Conservation (phyloP, 1,140 invertebrate species). For the Hylaeus volcanicus region DNA sequence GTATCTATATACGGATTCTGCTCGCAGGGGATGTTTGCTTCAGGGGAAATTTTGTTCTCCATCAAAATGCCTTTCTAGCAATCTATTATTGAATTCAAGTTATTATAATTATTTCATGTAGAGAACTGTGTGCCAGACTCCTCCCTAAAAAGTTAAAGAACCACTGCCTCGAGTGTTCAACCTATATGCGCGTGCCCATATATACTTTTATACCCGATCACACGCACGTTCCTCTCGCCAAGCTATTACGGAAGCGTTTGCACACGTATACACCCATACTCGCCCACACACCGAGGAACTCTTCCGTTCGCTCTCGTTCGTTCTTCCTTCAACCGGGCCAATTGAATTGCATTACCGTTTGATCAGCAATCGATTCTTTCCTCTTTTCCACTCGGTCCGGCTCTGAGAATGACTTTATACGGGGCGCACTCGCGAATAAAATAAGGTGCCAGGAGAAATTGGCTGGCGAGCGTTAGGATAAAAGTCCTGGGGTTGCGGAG, state of each 20-base stretch:
- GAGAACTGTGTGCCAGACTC: no score
- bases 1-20: no score
- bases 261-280: not conserved
- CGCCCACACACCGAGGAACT: not conserved
- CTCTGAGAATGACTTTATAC: conserved; percentile 57
- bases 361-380: conserved; percentile 66
- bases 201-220: conserved; percentile 10
- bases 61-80: no score
- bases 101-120: no score
- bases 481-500: conserved; percentile 16
- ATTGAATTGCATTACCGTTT: conserved; percentile 70
- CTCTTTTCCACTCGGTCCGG: conserved; percentile 53
- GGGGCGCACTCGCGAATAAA: conserved; percentile 48
- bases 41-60: no score
- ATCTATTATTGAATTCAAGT: no score
- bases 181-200: conserved; percentile 18
- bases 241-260: not conserved
- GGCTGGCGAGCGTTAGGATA: conserved; percentile 42
- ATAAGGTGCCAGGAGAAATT: conserved; percentile 56
- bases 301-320: conserved; percentile 1
- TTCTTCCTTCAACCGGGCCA: conserved; percentile 48
- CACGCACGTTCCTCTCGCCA: not conserved
- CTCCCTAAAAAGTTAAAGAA: no score
- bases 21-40: no score
- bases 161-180: conserved; percentile 21